Base-by-base conservation (phyloP, 2,888 invertebrate genomes). In the Drosophila multiciliata region DNA sequence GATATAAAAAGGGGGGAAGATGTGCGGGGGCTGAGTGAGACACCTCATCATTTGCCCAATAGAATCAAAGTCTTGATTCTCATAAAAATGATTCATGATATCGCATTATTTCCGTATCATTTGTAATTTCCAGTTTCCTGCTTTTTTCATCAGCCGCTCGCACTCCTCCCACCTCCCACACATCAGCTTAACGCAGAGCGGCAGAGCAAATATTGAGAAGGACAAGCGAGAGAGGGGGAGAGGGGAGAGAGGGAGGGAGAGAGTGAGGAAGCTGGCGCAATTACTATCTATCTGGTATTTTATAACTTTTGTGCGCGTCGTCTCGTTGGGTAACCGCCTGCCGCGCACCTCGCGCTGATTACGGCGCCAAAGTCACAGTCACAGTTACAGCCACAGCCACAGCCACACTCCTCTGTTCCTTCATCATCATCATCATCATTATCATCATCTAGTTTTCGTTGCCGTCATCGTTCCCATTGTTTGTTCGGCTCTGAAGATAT, bases 81-180 rank as follows among this genome's bases (percentile, higher is more conserved):
- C 87, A 78, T 89, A 86, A 89, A 86, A 86, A 86, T 86, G 89
- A 86, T 86, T 86, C 86, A 86, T 86, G 86, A 87, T 86, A 89
- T 87, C 89, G 89, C 90, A 86, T 86, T 86, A 86, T 86, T 86
- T 89, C 86, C 86, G 86, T 89, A 86, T 86, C 86, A 86, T 86
- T 86, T 86, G 86, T 89, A 86, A 86, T 86, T 86, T 86, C 85
- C 86, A 86, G 86, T 89, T 89, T 89, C 88, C 90, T 89, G 80
- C 86, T 89, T 89, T 87, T 89, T 89, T 89, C 78, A 60, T 74
- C 76, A 66, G 45, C 42, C 64, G 66, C 48, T 61, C 65, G 49
- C 55, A 63, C 73, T 60, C 68, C 40, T 23, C 23, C 23, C 23
- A 23, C 23, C 68, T 59, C 58, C 40, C 58, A 63, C 53, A 63